Evolutionary conservation across 1,140 invertebrate species (phyloP).

Genomic region (Cyclargus thomasi): DNA sequence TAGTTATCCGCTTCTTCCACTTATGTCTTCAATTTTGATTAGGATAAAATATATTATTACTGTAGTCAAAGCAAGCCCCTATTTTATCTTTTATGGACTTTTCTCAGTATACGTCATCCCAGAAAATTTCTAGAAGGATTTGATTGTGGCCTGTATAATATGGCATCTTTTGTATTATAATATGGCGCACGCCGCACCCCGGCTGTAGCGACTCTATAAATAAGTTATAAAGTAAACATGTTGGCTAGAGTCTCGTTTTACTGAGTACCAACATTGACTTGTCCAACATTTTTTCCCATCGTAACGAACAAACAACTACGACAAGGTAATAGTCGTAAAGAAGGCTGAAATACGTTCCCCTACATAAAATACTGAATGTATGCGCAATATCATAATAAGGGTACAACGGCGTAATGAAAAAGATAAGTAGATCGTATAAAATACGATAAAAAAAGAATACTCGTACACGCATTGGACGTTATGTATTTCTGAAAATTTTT

Average conservation of each 20-base stretch:
- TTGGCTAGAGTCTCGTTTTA: not conserved
- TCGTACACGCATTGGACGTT: not conserved
- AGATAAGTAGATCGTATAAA: conserved; percentile 8
- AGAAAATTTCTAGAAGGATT: too few species aligned
- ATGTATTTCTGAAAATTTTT: not conserved
- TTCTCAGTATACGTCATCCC: too few species aligned
- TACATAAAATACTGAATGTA: conserved; percentile 42
- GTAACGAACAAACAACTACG: conserved; percentile 30
- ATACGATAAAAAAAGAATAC: not conserved
- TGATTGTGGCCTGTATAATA: too few species aligned
- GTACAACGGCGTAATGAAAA: conserved; percentile 19
- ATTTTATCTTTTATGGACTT: too few species aligned
- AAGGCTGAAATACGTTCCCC: conserved; percentile 34
- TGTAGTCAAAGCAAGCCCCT: too few species aligned
- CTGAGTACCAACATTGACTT: conserved; percentile 8
- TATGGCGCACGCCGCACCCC: too few species aligned
- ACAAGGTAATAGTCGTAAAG: conserved; percentile 35
- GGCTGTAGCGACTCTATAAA: too few species aligned
- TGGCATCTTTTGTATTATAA: too few species aligned
- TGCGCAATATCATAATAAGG: conserved; percentile 26
- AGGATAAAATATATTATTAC: too few species aligned
- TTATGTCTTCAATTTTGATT: too few species aligned
- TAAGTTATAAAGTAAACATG: too few species aligned
- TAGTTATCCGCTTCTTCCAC: too few species aligned
- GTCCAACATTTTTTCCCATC: conserved; percentile 23